Conservation (phyloP, 2,888 invertebrate genomes). For the Electrophaes corylata region DNA sequence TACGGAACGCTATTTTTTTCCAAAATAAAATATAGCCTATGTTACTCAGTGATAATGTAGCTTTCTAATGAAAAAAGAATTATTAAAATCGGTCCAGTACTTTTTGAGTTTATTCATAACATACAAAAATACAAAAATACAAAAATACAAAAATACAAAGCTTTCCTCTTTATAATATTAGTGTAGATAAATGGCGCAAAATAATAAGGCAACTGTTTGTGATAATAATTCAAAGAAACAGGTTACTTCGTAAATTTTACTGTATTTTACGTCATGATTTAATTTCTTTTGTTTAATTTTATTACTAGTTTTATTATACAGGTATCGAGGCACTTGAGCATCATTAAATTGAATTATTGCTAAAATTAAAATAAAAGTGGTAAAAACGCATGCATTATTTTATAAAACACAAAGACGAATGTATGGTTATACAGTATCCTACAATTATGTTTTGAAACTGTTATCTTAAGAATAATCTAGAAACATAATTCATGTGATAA, state of each 20-base stretch:
- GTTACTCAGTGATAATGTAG: no score
- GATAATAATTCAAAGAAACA: constrained; percentile 13
- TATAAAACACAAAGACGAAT: background rate
- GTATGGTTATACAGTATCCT: background rate
- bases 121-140: no score
- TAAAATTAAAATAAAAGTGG: constrained; percentile 18
- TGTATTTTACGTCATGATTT: constrained; percentile 3
- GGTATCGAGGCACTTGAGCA: background rate
- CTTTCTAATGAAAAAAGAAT: no score
- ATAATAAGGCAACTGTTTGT: background rate
- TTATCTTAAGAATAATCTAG: constrained; percentile 14
- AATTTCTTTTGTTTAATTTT: constrained; percentile 21
- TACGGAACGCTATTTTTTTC: no score
- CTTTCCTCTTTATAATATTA: no score
- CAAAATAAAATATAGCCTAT: no score
- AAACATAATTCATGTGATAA: constrained; percentile 12
- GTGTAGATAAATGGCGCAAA: background rate
- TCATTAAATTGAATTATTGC: constrained; percentile 28
- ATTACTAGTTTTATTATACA: constrained; percentile 15
- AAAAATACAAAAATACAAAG: no score
- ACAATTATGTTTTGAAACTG: background rate
- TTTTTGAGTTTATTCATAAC: no score
- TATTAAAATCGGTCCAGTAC: no score
- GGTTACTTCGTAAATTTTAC: constrained; percentile 12
- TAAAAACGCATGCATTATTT: constrained; percentile 6